phyloP scores from a whole-genome alignment of 2,797 vertebrate genomes.

The Acipenser transmontanus region DNA sequence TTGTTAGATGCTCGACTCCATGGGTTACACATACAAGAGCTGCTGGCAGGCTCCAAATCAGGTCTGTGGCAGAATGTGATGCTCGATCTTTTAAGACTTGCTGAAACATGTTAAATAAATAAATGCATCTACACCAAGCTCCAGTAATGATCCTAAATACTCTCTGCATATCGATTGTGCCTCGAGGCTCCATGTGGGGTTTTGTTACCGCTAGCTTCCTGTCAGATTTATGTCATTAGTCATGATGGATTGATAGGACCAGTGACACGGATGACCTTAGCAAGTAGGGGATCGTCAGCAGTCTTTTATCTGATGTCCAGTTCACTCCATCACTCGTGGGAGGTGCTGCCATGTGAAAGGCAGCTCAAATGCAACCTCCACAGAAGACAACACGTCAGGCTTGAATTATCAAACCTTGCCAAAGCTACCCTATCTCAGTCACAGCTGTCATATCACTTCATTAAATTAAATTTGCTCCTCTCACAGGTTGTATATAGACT shows the following conservation, averaged over 20 bases:
- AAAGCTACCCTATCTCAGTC: background rate
- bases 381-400: background rate
- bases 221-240: background rate
- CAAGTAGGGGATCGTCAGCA: background rate
- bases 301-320: background rate
- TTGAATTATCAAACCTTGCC: background rate
- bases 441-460: background rate
- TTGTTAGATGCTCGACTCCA: no score
- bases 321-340: background rate
- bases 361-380: background rate
- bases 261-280: background rate
- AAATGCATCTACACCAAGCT: no score
- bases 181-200: no score
- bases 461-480: background rate
- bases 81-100: no score
- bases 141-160: no score
- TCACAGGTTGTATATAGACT: no score
- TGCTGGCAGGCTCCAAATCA: no score
- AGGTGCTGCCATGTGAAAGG: background rate
- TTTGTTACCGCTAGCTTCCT: background rate
- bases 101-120: no score
- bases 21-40: no score
- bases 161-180: no score
- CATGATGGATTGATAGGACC: background rate
- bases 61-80: no score